Conservation (phyloP, 2,888 invertebrate genomes). For the Tridacna gigas region DNA sequence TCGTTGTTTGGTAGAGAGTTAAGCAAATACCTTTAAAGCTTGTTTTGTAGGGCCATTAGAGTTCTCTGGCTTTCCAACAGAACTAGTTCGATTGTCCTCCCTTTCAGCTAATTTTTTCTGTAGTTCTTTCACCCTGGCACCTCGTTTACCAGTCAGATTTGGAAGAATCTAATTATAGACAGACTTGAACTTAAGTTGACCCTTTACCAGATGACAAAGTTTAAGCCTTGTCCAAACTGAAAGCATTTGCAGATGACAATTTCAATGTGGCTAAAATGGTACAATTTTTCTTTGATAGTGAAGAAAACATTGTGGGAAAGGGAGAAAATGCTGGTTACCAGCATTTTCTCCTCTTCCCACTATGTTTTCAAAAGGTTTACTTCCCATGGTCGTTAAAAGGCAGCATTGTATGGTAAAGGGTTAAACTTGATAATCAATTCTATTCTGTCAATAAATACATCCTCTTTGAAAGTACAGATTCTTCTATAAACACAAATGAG, state of each 20-base stretch:
- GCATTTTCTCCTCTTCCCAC: slow-evolving; percentile 2
- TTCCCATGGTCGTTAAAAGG: too few species aligned
- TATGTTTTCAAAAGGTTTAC: not conserved
- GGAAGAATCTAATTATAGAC: slow-evolving; percentile 88
- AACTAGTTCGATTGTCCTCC: slow-evolving; percentile 67
- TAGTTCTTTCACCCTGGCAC: slow-evolving; percentile 85
- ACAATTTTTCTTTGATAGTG: too few species aligned
- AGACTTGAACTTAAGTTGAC: not conserved
- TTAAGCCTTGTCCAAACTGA: too few species aligned
- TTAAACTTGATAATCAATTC: too few species aligned
- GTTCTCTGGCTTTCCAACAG: slow-evolving; percentile 35
- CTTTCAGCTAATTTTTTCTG: slow-evolving; percentile 84
- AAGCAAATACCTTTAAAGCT: slow-evolving; percentile 46
- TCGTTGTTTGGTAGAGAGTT: not conserved
- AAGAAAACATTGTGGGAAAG: slow-evolving; percentile 1
- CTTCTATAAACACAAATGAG: too few species aligned
- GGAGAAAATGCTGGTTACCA: slow-evolving; percentile 1
- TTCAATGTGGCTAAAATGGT: too few species aligned
- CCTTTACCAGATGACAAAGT: too few species aligned
- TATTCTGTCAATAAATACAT: too few species aligned
- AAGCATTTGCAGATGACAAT: too few species aligned
- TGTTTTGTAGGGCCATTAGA: slow-evolving; percentile 46
- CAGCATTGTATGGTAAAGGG: too few species aligned
- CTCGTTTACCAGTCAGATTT: slow-evolving; percentile 87
- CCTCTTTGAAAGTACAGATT: too few species aligned